Evolutionary conservation across 2,113 vertebrate genomes (phyloP).

Genomic region (Oreochromis aureus): DNA sequence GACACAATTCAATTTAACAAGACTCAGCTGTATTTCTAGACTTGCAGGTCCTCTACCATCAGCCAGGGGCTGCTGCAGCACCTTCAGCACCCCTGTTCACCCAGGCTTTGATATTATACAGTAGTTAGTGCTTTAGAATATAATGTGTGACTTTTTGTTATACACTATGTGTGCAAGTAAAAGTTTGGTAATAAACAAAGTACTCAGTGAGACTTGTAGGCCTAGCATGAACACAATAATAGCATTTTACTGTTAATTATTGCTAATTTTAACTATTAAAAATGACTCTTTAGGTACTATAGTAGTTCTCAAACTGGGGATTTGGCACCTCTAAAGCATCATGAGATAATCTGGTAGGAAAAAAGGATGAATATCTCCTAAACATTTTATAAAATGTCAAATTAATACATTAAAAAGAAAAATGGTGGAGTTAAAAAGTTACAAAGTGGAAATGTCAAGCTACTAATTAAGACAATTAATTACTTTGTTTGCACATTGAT

Average conservation of each 20-base stretch:
- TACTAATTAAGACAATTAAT: not conserved
- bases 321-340: fast-evolving
- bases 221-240: not conserved
- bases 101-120: not conserved
- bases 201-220: not conserved
- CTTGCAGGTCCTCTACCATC: not conserved
- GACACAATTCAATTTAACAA: not conserved
- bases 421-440: not conserved
- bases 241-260: not conserved
- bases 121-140: not conserved
- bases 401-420: not conserved
- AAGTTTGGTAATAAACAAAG: not conserved
- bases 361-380: not conserved
- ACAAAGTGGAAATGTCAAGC: not conserved
- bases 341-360: not conserved
- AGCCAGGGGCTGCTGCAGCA: not conserved
- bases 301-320: not conserved
- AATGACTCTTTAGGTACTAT: not conserved
- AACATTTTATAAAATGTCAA: not conserved
- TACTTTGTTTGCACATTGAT: not conserved
- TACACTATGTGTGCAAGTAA: not conserved
- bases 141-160: not conserved
- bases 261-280: not conserved
- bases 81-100: not conserved
- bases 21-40: not conserved